phyloP scores from a whole-genome alignment of 2,888 invertebrate genomes.

The Brachyptera putata region DNA sequence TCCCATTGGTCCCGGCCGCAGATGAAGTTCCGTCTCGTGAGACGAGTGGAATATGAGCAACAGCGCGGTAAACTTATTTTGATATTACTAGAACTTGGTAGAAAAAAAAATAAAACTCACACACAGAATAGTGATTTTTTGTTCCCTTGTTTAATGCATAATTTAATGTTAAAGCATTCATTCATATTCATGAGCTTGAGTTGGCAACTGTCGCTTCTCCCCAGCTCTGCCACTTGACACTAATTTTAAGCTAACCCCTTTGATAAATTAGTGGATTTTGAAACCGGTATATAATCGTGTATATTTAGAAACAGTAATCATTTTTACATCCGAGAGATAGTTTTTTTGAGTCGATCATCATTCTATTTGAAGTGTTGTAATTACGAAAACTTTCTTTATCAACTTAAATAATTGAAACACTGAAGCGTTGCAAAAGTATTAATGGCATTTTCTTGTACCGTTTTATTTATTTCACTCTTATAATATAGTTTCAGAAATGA shows the following conservation, averaged over 20 bases:
- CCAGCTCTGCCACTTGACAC: constrained; percentile 14
- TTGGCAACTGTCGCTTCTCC: not conserved
- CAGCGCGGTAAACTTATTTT: constrained; percentile 4
- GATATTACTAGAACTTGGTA: no score
- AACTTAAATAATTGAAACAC: no score
- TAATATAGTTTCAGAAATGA: no score
- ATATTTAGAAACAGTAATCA: constrained; percentile 13
- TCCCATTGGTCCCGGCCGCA: not conserved
- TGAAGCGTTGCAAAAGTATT: no score
- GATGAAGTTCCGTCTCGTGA: not conserved
- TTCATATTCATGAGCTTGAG: constrained; percentile 17
- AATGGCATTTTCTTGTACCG: no score
- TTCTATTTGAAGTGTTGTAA: no score
- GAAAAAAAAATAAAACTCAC: no score
- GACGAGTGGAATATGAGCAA: not conserved
- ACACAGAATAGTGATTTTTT: constrained; percentile 16
- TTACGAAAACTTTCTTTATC: no score
- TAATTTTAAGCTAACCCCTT: constrained; percentile 18
- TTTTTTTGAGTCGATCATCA: no score
- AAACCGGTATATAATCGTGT: constrained; percentile 20
- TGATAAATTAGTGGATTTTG: constrained; percentile 21
- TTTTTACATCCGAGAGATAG: constrained; percentile 13
- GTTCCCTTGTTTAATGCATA: constrained; percentile 21
- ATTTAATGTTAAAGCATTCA: constrained; percentile 19
- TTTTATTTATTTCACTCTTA: no score